phyloP scores from a whole-genome alignment of 1,140 invertebrate genomes.

The Ctenoplectra terminalis region DNA sequence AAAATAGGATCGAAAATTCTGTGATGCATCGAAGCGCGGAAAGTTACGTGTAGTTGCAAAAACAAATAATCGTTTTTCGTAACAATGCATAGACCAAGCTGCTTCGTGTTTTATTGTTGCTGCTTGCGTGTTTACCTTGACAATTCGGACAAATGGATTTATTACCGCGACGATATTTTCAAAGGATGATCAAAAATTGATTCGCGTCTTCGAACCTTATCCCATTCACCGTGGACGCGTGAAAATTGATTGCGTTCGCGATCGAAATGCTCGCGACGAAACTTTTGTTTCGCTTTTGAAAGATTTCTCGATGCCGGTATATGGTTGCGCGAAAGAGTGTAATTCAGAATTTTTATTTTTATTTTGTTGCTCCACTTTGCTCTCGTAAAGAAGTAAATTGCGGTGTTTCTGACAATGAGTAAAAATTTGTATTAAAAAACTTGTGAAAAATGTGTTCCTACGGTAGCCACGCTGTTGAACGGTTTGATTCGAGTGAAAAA shows the following conservation, averaged over 20 bases:
- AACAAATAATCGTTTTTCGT: slow-evolving; percentile 67
- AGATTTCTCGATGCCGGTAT: not conserved
- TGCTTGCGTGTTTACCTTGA: slow-evolving; percentile 20
- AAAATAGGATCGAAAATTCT: slow-evolving; percentile 48
- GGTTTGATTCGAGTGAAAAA: not conserved
- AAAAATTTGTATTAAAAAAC: too few relatives aligned
- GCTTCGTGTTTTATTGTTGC: slow-evolving; percentile 27
- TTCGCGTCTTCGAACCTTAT: not conserved
- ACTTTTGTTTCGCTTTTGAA: too few relatives aligned
- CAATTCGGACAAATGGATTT: slow-evolving; percentile 42
- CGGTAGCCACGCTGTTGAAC: not conserved
- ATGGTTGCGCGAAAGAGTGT: too few relatives aligned
- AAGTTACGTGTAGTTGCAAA: slow-evolving; percentile 53
- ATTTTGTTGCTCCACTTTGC: too few relatives aligned
- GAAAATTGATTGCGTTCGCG: not conserved
- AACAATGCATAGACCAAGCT: slow-evolving; percentile 47
- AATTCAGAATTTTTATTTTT: too few relatives aligned
- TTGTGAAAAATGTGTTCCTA: too few relatives aligned
- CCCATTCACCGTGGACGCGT: not conserved
- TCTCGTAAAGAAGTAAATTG: too few relatives aligned
- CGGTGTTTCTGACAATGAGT: too few relatives aligned
- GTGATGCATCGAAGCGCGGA: slow-evolving; percentile 43
- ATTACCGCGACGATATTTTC: not conserved
- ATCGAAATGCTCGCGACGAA: not conserved
- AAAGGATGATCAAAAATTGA: slow-evolving; percentile 2